phyloP scores from a whole-genome alignment of 2,797 vertebrate genomes.

The Syncerus caffer region DNA sequence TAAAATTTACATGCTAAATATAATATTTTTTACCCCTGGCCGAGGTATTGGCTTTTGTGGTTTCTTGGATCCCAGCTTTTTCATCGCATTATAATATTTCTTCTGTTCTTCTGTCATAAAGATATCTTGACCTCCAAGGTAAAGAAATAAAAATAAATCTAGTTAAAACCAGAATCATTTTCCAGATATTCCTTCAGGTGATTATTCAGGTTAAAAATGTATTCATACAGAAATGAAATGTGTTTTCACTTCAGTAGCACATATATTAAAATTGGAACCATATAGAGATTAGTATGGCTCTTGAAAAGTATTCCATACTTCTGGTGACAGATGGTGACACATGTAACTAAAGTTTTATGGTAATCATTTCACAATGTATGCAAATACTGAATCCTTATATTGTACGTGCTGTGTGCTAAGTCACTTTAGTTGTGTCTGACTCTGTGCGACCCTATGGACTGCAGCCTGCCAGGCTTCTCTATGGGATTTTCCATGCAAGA shows the following conservation, averaged over 20 bases:
- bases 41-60: constrained; percentile 98
- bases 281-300: neutral
- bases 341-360: neutral
- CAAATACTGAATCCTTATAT: neutral
- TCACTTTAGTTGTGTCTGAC: neutral
- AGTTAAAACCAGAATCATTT: constrained; percentile 80
- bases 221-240: neutral
- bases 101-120: constrained; percentile 99
- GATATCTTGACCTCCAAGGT: constrained; percentile 99
- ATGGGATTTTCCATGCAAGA: neutral
- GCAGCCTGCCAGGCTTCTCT: neutral
- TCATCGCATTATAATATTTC: constrained; percentile 99
- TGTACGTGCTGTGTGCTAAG: neutral
- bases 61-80: constrained; percentile 98
- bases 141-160: constrained; percentile 82
- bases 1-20: neutral
- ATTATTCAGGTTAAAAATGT: neutral
- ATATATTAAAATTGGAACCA: neutral
- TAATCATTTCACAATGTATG: neutral
- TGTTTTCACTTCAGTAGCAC: neutral
- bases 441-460: neutral
- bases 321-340: neutral
- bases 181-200: neutral
- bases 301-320: neutral
- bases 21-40: constrained; percentile 87